Base-by-base conservation (phyloP, 1,140 invertebrate genomes). In the Drosophila azteca region DNA sequence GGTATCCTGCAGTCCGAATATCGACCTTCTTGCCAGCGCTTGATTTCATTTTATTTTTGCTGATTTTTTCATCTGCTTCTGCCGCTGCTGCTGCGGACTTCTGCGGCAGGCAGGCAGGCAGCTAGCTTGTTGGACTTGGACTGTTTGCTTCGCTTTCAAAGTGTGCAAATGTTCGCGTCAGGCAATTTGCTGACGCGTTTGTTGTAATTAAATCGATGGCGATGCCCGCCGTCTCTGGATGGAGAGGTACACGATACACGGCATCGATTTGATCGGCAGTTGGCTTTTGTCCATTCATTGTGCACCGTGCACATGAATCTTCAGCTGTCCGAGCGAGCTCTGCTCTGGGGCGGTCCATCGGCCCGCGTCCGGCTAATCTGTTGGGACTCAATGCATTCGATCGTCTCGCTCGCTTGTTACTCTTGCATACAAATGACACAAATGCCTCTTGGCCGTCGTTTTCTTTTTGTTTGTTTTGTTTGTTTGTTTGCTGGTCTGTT, bases 391-490 rank as follows among this genome's bases (percentile, higher is more conserved):
- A 63, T 67, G 60, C 67, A 70, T 68, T 75, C 64, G 78, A 70
- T 76, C 71, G 78, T 69, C 71, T 76, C 62, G 63, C 70, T 83
- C 53, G 79, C 84, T 88, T 88, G 83, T 89, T 88, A 88, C 83
- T 88, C 83, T 88, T 88, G 83, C 83, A 88, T 88, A 88, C 84
- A 88, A 88, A 88, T 88, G 83, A 87, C 83, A 87, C 79, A 87
- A 87, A 87, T 88, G 83, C 81, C 85, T 88, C 85, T 88, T 61
- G 75, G 55, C n/a, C 61, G 65, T 58, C 65, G 67, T 70, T 58
- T 70, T 65, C 69, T 70, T 70, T 69, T 52, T 58, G 35, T 39
- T 52, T 50, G 54, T 67, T 22, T 60, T 35, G 55, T 44, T 17
- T 22, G 39, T 44, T 41, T 48, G 49, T 41, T 53, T 22, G 48